Percentiles rank a stretch among this genome's conserved stretches.
These are phyloP conservation scores for Dinocampus coccinellae DNA, from an alignment of 2,888 invertebrate genomes.

Conservation along the genomic window DNA sequence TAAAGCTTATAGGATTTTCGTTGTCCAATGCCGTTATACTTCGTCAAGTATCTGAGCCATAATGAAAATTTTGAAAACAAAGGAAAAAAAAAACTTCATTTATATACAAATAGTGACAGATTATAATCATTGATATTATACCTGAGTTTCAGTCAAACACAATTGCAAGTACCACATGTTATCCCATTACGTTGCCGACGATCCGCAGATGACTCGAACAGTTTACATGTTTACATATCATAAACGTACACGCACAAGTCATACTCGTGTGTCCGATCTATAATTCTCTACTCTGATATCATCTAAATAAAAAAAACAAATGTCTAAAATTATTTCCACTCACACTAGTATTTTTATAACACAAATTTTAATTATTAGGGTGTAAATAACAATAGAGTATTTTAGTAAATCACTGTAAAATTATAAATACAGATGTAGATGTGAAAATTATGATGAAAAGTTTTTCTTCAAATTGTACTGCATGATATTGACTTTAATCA, in stretches of 20 bases:
- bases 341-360: background rate
- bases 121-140: background rate
- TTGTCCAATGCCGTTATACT: conserved; percentile 52
- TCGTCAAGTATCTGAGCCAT: conserved; percentile 44
- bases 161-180: conserved; percentile 43
- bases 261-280: too few relatives aligned
- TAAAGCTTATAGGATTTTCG: conserved; percentile 49
- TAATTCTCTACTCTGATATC: background rate
- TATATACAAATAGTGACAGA: too few relatives aligned
- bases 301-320: background rate
- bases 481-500: too few relatives aligned
- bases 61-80: background rate
- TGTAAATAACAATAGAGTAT: too few relatives aligned
- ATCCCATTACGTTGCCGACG: conserved; percentile 58
- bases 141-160: background rate
- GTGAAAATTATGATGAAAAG: too few relatives aligned
- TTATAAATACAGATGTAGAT: too few relatives aligned
- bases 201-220: conserved; percentile 67
- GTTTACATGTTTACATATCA: conserved; percentile 56
- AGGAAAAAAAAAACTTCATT: background rate
- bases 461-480: too few relatives aligned
- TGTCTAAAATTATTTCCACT: background rate
- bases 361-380: too few relatives aligned
- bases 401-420: too few relatives aligned
- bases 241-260: background rate